Base-by-base conservation (phyloP, 2,113 vertebrate species). In the Smithornis capensis region DNA sequence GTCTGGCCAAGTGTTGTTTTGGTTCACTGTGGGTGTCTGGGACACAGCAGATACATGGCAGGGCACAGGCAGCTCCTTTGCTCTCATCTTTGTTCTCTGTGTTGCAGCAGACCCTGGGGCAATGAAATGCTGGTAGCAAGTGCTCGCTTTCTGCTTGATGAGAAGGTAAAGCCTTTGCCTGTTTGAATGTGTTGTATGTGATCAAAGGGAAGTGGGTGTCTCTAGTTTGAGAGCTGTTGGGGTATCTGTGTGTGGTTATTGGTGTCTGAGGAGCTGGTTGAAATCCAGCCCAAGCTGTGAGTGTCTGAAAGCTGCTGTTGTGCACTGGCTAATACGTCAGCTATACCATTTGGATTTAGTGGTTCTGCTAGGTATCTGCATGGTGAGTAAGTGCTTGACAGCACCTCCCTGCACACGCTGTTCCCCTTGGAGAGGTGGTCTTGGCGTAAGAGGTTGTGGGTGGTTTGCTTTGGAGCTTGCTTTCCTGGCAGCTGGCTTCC, bases 241-340 rank as follows among this genome's bases (percentile, higher is more conserved):
- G 38, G 33, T 38, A 67, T 70, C 76, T 80, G 60, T 12, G 0
- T 81, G 55, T 74, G 64, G 68, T 83, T 83, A n/a, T 47, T 83
- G 44, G 68, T 75, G 82, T 86, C 76, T 55, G 73, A 90, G 63
- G 68, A 77, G 9, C 83, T 33, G 35, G 40, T 69, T 90, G 82
- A 85, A 90, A 44, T 64, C n/a, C 44, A 65, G 49, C 44, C 49
- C 35, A 25, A 53, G 47, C 67, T 79, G 37, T 44, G 64, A 64
- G 55, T 65, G 44, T 35, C 69, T 96, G 84, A 85, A 91, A 87
- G 70, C 80, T 83, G 62, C 88, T 90, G 22, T 69, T 92, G 79
- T 95, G 79, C 38, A 3, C 25, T 62, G 50, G 25, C n/a, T 87
- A 18, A 42, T 77, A 49, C 0, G 0, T 80, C 44, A 76, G 21